Conservation (phyloP, 2,797 vertebrate species). For the Luscinia luscinia region DNA sequence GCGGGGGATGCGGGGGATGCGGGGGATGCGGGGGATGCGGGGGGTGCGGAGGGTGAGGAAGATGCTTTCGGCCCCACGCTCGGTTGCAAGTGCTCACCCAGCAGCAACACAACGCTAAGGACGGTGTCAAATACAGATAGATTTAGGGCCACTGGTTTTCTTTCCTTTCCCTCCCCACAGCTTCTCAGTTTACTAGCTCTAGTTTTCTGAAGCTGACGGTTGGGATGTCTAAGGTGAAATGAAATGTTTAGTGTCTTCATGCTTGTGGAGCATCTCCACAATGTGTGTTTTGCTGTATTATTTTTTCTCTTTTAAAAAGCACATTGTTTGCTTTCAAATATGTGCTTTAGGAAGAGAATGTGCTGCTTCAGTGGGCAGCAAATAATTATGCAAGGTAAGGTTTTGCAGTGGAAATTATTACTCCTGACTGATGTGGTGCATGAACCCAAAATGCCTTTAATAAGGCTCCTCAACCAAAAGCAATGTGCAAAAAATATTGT, state of each 20-base stretch:
- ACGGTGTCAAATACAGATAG: neutral
- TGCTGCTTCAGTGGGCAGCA: neutral
- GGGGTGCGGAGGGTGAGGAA: rapidly evolving
- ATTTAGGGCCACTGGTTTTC: neutral
- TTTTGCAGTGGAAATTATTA: neutral
- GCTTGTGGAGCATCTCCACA: neutral
- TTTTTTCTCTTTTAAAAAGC: neutral
- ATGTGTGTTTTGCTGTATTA: neutral
- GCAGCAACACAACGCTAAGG: neutral
- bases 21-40: neutral
- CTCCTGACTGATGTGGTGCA: neutral
- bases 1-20: no score
- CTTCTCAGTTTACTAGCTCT: neutral
- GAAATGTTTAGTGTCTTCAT: neutral
- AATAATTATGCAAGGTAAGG: slow-evolving; percentile 9
- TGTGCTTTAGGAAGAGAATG: neutral
- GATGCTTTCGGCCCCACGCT: neutral
- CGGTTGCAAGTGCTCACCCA: neutral
- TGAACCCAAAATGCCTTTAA: neutral
- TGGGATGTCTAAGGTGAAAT: neutral
- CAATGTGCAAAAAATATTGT: neutral
- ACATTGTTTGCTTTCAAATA: neutral
- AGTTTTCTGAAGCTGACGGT: neutral
- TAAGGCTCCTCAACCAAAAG: neutral
- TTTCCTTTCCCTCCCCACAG: neutral